Evolutionary conservation across 2,797 vertebrate species (phyloP).

Genomic region (Cuculus canorus): DNA sequence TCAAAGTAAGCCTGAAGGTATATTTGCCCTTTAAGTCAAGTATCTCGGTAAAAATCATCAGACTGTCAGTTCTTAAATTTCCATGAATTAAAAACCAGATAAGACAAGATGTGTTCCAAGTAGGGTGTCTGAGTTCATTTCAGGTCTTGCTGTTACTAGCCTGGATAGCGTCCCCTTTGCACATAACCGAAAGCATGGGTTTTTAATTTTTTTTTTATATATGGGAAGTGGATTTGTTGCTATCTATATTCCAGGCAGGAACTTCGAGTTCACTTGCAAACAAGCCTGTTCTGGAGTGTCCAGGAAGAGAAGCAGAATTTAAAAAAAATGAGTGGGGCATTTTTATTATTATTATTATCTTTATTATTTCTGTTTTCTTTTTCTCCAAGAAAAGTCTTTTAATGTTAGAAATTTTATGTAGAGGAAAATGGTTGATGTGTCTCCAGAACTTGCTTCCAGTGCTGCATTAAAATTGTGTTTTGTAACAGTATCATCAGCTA

Average conservation of each 20-base stretch:
- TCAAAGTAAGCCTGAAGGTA: neutral
- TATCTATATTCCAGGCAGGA: constrained; percentile 28
- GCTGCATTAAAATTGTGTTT: constrained; percentile 76
- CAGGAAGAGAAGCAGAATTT: constrained; percentile 48
- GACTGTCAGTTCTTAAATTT: constrained; percentile 18
- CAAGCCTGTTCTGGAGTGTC: constrained; percentile 25
- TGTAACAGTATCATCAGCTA: constrained; percentile 77
- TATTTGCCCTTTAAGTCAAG: neutral
- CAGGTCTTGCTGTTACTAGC: constrained; percentile 64
- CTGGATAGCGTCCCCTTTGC: constrained; percentile 51
- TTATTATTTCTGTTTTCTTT: neutral
- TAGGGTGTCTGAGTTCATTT: constrained; percentile 67
- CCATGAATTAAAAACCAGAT: constrained; percentile 28
- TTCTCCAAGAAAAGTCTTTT: constrained; percentile 59
- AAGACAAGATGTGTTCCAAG: neutral
- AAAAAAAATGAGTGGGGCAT: neutral
- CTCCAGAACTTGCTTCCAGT: constrained; percentile 74
- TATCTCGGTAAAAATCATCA: constrained; percentile 16
- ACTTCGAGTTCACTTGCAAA: constrained; percentile 40
- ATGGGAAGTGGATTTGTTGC: constrained; percentile 13
- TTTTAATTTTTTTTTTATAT: neutral
- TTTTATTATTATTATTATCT: neutral
- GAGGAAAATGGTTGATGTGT: constrained; percentile 74
- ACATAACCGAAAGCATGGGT: constrained; percentile 45
- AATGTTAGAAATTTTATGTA: constrained; percentile 67